Conservation (phyloP, 2,113 vertebrate genomes). For the Chaenocephalus aceratus region DNA sequence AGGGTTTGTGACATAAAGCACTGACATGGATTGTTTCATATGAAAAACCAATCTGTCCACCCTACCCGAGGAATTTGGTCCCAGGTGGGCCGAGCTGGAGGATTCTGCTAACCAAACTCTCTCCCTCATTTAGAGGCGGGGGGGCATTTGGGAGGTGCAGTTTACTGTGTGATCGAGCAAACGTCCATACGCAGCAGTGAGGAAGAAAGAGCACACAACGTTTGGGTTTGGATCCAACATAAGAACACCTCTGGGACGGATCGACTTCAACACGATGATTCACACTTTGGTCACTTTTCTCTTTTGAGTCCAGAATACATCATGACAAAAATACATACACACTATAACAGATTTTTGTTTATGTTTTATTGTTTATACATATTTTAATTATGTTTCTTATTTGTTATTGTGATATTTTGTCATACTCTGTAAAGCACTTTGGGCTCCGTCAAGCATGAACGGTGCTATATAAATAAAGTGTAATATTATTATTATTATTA, state of each 20-base stretch:
- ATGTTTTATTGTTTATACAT: no score
- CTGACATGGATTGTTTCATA: constrained; percentile 92
- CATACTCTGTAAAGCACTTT: no score
- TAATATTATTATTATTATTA: no score
- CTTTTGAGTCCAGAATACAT: not conserved
- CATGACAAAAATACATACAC: not conserved
- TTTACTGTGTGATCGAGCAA: constrained; percentile 94
- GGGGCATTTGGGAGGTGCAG: constrained; percentile 98
- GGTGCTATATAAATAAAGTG: no score
- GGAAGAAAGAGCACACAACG: constrained; percentile 90
- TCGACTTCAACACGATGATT: not conserved
- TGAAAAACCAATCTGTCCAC: constrained; percentile 80
- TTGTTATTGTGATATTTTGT: no score
- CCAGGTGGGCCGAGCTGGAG: constrained; percentile 99
- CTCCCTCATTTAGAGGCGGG: constrained; percentile 99
- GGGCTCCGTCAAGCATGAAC: no score
- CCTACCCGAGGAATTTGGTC: constrained; percentile 99
- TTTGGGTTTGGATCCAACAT: constrained; percentile 45
- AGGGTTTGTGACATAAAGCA: constrained; percentile 69
- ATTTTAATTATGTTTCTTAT: no score
- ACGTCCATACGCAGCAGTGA: constrained; percentile 94
- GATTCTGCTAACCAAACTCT: constrained; percentile 99
- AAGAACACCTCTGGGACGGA: constrained; percentile 11
- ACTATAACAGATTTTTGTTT: not conserved
- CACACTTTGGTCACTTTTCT: not conserved